Base-by-base conservation (phyloP, 2,113 vertebrate species). In the Gallinago media region DNA sequence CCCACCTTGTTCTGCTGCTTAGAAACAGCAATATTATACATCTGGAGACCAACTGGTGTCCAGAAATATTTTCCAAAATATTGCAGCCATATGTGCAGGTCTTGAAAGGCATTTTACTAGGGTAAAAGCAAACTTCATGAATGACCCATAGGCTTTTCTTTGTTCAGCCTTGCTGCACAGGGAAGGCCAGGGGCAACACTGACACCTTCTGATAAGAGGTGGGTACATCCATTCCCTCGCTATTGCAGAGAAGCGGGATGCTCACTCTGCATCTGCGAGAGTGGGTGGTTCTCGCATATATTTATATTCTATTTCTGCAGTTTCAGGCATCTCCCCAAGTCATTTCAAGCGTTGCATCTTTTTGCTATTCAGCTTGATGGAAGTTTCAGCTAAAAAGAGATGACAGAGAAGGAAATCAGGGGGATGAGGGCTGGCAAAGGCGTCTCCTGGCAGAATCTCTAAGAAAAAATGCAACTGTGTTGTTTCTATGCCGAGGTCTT, bases 171-270 rank as follows among this genome's bases (percentile, higher is more conserved):
- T 54, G 63, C 25, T 76, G 59, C 40, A 29, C 63, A 31, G 34
- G 29, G 38, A 59, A 83, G 94, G 66, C 71, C 85, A 96, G 72
- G 36, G 89, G 55, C 89, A 94, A 90, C 73, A 90, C 71, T 94
- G 88, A 97, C 92, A 92, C 52, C 88, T 93, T 89, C 85, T 96
- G 96, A 93, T 92, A 54, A 62, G 59, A 89, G 36, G 2, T 14
- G 32, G 10, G 20, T 50, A 88, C 76, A 70, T 82, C 55, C 62
- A 6, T 77, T 58, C 29, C 73, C 62, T 72, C 38, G 47, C 46
- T 59, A 2, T 25, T 63, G 58, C 42, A 12, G 40, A 54, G 31
- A 38, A 38, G 71, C 3, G 3, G 47, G 50, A 80, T 85, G 72
- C 46, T 62, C 8, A 25, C 55, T 55, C 56, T 75, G 36, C 40